Evolutionary conservation across 2,797 vertebrate species (phyloP).

Genomic region (Oreonectes daqikongensis): DNA sequence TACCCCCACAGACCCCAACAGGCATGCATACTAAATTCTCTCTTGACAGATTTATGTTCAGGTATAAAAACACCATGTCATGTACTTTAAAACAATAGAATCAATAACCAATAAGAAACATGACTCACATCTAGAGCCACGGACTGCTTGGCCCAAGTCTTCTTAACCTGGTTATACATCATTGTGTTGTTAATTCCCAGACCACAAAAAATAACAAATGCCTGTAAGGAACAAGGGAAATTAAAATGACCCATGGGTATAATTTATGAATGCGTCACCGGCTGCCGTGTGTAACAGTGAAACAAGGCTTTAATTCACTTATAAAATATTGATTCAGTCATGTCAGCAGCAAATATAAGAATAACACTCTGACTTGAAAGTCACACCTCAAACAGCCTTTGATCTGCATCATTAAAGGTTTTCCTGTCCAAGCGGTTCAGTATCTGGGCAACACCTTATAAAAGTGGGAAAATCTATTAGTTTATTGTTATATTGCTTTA

Average conservation of each 20-base stretch:
- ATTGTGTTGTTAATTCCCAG: constrained; percentile 84
- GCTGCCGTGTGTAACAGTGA: not conserved
- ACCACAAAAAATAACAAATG: constrained; percentile 84
- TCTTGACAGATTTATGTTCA: not conserved
- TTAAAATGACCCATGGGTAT: not conserved
- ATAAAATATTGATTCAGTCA: not conserved
- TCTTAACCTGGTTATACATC: constrained; percentile 86
- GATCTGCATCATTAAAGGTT: constrained; percentile 82
- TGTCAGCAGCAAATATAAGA: not conserved
- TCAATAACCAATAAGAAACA: constrained; percentile 1
- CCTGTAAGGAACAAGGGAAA: constrained; percentile 62
- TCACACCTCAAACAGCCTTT: constrained; percentile 82
- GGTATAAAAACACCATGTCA: not conserved
- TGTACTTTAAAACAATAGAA: constrained; percentile 8
- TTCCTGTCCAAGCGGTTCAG: constrained; percentile 82
- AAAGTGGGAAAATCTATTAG: constrained; percentile 18
- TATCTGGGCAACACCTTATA: constrained; percentile 81
- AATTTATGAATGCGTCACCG: constrained; percentile 16
- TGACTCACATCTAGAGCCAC: constrained; percentile 80
- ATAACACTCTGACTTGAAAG: not conserved
- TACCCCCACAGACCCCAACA: not conserved
- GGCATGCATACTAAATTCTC: constrained; percentile 1
- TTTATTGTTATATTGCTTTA: not conserved
- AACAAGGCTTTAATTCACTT: constrained; percentile 13
- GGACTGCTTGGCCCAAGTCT: constrained; percentile 84